Conservation (phyloP, 2,113 vertebrate genomes). For the Eubucco bourcierii region DNA sequence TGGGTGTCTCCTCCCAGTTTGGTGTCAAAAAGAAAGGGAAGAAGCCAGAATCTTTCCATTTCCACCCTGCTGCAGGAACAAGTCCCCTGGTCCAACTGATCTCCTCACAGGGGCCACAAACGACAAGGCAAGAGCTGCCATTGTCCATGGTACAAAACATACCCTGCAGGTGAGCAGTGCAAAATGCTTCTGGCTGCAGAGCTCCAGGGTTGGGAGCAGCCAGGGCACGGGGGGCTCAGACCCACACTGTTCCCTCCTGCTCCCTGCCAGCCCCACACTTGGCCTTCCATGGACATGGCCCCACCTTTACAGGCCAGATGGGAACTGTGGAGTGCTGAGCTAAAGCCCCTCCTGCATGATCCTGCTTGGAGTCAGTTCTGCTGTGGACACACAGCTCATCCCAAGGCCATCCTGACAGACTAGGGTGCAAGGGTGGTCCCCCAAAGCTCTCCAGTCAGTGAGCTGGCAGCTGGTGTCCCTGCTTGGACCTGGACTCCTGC, state of each 20-base stretch:
- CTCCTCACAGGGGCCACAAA: neutral
- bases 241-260: neutral
- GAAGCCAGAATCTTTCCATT: neutral
- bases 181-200: neutral
- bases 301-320: neutral
- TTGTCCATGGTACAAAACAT: neutral
- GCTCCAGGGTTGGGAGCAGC: neutral
- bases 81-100: neutral
- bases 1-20: too few species aligned
- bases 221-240: neutral
- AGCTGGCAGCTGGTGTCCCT: neutral
- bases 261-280: neutral
- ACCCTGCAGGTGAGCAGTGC: neutral
- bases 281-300: neutral
- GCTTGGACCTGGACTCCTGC: neutral
- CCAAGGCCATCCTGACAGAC: neutral
- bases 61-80: neutral
- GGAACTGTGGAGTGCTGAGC: neutral
- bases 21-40: neutral
- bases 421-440: neutral
- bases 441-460: neutral
- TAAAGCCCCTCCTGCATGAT: neutral
- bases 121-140: neutral
- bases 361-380: neutral
- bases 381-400: neutral